Percentiles rank a stretch among this genome's conserved stretches.
Evolutionary conservation across 2,797 vertebrate species (phyloP).

Genomic region (Myotis myotis): DNA sequence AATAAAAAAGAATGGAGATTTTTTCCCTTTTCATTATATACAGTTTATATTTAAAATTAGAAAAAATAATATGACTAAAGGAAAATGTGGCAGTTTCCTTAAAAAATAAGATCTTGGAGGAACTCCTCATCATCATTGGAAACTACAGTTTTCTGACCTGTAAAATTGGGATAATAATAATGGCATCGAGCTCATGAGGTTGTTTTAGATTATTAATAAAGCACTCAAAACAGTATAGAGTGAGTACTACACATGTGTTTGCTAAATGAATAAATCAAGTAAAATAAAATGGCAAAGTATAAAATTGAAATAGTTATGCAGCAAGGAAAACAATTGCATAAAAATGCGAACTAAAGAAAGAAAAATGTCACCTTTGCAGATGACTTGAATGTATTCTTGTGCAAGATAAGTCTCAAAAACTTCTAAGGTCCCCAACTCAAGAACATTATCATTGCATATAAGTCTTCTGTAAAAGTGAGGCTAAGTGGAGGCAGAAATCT

Average conservation of each 20-base stretch:
- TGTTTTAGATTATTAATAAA: not conserved
- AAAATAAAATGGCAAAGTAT: not conserved
- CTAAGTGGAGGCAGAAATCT: not conserved
- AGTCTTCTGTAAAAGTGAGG: not conserved
- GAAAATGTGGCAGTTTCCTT: not conserved
- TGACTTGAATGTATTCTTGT: not conserved
- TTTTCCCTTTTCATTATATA: not conserved
- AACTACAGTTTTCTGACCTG: not conserved
- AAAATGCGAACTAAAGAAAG: not conserved
- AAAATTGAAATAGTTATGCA: not conserved
- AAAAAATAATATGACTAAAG: not conserved
- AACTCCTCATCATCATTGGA: not conserved
- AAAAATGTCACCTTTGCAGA: not conserved
- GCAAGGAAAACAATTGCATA: not conserved
- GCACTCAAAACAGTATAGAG: not conserved
- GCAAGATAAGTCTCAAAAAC: not conserved
- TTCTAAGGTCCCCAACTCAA: not conserved
- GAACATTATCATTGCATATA: not conserved
- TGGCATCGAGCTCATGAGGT: not conserved
- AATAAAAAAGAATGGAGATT: not conserved
- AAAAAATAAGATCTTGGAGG: not conserved
- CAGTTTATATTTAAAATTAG: not conserved
- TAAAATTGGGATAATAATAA: not conserved
- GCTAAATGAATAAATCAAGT: not conserved
- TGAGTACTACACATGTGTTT: not conserved